Evolutionary conservation across 2,888 invertebrate genomes (phyloP).

Genomic region (Branchipolynoe longqiensis): DNA sequence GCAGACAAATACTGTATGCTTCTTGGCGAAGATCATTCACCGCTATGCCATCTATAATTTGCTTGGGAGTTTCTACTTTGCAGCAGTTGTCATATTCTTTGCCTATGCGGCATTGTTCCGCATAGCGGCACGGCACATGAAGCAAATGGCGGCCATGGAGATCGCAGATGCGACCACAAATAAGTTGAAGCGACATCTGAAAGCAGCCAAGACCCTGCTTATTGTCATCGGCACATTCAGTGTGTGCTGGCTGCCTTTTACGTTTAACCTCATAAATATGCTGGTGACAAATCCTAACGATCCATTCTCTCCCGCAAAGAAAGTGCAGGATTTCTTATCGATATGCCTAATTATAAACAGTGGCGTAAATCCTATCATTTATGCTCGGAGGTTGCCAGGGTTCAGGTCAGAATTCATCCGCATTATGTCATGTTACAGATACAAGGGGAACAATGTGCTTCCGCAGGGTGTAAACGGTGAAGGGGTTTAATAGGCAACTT

Average conservation of each 20-base stretch:
- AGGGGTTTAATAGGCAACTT: no score
- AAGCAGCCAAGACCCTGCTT: background rate
- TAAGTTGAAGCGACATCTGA: background rate
- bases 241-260: background rate
- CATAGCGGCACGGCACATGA: background rate
- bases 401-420: background rate
- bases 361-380: background rate
- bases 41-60: background rate
- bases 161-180: background rate
- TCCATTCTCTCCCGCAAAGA: background rate
- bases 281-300: background rate
- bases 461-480: no score
- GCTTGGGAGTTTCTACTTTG: background rate
- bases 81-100: background rate
- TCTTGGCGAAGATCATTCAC: background rate
- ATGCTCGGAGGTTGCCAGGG: background rate
- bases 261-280: background rate
- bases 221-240: background rate
- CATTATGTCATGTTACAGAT: background rate
- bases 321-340: background rate
- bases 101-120: background rate
- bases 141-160: background rate
- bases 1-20: background rate
- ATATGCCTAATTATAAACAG: background rate
- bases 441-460: no score